Base-by-base conservation (phyloP, 2,888 invertebrate species). In the Polietes domitor region DNA sequence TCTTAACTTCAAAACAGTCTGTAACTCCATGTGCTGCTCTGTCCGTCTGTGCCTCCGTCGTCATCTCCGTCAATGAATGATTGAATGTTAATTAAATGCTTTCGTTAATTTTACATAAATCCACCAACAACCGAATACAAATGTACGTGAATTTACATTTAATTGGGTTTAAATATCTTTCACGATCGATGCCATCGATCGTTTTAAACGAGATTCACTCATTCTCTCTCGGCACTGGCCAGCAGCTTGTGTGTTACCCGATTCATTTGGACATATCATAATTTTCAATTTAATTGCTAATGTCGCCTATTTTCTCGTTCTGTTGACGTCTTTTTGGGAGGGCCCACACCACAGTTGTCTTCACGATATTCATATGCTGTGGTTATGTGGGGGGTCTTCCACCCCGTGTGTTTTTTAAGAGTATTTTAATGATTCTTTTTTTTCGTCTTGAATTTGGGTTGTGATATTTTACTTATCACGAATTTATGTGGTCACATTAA, bases 31-130 rank as follows among this genome's bases (percentile, higher is more conserved):
- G 26, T 19, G 12, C 19, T 37, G 5, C 61, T 21, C 12, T 41
- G 17, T 21, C 65, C 12, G 19, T 17, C 63, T 17, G 28, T 63
- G 17, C 17, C 9, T 63, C n/a, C 28, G 9, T 53, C 26, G 7
- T 12, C 37, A 71, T 71, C 78, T 81, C 65, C 24, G 15, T 19
- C n/a, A 55, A 21, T 68, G 78, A 76, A 81, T 84, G 84, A 84
- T 84, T 81, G 81, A 84, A 84, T 84, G 78, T 84, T 81, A 84
- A 84, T 84, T 84, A 84, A 84, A 84, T 81, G 76, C 78, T 84
- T 84, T 76, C 26, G 7, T 37, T 73, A 41, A 41, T 58, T 58
- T 55, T n/a, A 81, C 78, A 84, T 84, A 81, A 79, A 78, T 53
- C 68, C 78, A 77, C 21, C 17, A 12, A 41, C 41, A 41, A 6